Base-by-base conservation (phyloP, 2,113 vertebrate species). In the Nibea albiflora region DNA sequence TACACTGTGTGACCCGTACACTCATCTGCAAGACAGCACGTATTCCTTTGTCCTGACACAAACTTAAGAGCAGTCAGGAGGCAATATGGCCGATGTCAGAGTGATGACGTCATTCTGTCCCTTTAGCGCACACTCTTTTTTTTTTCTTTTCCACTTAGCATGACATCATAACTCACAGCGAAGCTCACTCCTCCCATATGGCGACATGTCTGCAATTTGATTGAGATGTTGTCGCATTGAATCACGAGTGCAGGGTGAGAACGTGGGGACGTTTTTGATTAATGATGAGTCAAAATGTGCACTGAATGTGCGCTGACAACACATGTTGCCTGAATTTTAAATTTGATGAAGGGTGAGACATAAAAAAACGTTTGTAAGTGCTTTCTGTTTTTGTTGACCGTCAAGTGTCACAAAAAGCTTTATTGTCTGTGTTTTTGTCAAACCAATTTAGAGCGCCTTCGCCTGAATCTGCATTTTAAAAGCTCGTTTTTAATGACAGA, bases 41-140 rank as follows among this genome's bases (percentile, higher is more conserved):
- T 35, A 24, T 53, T 69, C 5, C 35, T 56, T 24, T 31, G 2
- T 19, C 66, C 12, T 73, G 68, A 26, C 61, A 19, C 19, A 42
- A 56, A 72, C 66, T 44, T 77, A 47, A 39, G 22, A 35, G 57
- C 61, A 60, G 46, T 65, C 42, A 80, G 63, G 57, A 85, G 66
- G 73, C 84, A 85, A 83, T 87, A 88, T 84, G 76, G 84, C 82
- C 52, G 83, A 22, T 69, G 73, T 85, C 73, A 88, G 58, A 86
- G 73, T 39, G 46, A 64, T 90, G 90, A 90, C 72, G 65, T 93
- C 85, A 85, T 60, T 66, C 44, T 52, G 77, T 90, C 62, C 79
- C 68, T 83, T 83, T 57, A 81, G 83, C 54, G 16, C 57, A 73
- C 44, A 67, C 50, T 83, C 80, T 74, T 88, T 87, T 69, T 83